phyloP scores from a whole-genome alignment of 2,113 vertebrate species.

The Corvus cornix region DNA sequence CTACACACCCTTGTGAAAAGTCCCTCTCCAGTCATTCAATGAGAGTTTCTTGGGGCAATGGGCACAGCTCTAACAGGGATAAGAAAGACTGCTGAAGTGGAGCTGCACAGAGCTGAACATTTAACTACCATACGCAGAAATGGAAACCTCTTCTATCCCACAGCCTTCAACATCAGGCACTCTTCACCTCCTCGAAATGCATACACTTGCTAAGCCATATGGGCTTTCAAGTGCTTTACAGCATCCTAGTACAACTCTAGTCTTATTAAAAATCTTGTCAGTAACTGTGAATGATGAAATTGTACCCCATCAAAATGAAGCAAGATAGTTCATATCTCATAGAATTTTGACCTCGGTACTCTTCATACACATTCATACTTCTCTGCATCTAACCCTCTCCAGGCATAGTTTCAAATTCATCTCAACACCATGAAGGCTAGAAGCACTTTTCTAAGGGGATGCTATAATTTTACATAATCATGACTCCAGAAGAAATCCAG shows the following conservation, averaged over 20 bases:
- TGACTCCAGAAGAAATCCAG: constrained; percentile 15
- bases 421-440: background rate
- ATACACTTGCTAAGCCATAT: background rate
- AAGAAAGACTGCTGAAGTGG: background rate
- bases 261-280: background rate
- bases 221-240: background rate
- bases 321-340: background rate
- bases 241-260: background rate
- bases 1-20: background rate
- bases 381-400: background rate
- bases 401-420: background rate
- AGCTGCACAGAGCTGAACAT: background rate
- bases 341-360: background rate
- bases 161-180: background rate
- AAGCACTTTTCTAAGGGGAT: background rate
- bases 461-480: constrained; percentile 1
- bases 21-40: background rate
- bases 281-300: background rate
- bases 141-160: background rate
- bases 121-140: background rate
- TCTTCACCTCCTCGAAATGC: background rate
- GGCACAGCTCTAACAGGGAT: background rate
- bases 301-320: background rate
- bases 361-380: background rate
- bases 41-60: background rate